phyloP scores from a whole-genome alignment of 2,888 invertebrate genomes.

The Scaptomyza polygonia region DNA sequence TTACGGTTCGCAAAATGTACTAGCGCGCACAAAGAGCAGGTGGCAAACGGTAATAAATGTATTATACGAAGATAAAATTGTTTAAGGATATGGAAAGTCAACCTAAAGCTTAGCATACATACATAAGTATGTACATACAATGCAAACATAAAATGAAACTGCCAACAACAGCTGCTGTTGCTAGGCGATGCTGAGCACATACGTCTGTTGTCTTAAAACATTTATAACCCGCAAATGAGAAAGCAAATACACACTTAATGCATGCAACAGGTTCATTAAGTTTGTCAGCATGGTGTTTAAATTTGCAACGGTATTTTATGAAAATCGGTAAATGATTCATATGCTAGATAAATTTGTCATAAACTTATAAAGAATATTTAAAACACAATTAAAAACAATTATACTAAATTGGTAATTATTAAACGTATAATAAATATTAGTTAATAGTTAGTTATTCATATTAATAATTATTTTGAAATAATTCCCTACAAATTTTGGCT shows the following conservation, averaged over 20 bases:
- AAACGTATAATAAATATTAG: too few relatives aligned
- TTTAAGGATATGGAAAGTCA: constrained; percentile 59
- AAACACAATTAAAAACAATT: neutral
- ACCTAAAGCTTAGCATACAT: constrained; percentile 8
- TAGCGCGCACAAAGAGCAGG: constrained; percentile 52
- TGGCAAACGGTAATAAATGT: constrained; percentile 68
- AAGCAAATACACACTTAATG: constrained; percentile 16
- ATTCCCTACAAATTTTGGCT: too few relatives aligned
- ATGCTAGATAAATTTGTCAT: neutral
- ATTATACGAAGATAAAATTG: constrained; percentile 71
- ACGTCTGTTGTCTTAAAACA: constrained; percentile 15
- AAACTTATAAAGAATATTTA: neutral
- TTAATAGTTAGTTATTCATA: too few relatives aligned
- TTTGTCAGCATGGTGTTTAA: neutral
- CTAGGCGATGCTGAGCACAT: constrained; percentile 23
- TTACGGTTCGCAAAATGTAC: constrained; percentile 40
- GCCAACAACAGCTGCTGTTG: constrained; percentile 23
- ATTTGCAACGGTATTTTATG: neutral
- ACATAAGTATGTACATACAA: constrained; percentile 1
- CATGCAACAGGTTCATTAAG: constrained; percentile 26
- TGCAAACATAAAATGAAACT: constrained; percentile 28
- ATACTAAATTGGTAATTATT: neutral
- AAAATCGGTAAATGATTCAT: neutral
- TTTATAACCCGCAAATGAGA: constrained; percentile 21
- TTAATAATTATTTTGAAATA: too few relatives aligned